Evolutionary conservation across 2,888 invertebrate species (phyloP).

Genomic region (Elgonia sp.): DNA sequence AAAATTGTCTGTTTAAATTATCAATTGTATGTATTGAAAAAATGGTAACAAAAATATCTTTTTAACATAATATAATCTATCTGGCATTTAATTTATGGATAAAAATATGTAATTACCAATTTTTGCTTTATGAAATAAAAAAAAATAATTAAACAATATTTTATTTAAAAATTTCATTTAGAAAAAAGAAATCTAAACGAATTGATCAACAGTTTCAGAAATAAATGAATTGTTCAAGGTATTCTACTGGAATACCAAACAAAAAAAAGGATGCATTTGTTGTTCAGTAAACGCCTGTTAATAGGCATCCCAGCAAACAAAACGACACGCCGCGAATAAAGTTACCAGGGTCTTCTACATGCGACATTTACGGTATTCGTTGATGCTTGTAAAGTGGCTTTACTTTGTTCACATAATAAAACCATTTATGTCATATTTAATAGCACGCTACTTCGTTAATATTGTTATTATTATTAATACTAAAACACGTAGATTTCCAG

Average conservation of each 20-base stretch:
- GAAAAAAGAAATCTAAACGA: not conserved
- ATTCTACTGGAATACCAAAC: not conserved
- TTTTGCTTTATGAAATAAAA: no score
- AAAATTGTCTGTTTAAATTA: no score
- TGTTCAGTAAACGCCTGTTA: slow-evolving; percentile 14
- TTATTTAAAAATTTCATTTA: not conserved
- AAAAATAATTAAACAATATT: not conserved
- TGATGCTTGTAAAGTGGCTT: not conserved
- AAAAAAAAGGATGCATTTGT: not conserved
- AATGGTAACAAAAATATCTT: no score
- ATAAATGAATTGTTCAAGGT: not conserved
- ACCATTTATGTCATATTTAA: not conserved
- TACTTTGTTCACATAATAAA: slow-evolving; percentile 10
- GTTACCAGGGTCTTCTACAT: not conserved
- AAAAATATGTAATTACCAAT: no score
- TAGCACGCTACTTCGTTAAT: no score
- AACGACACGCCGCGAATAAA: slow-evolving; percentile 7
- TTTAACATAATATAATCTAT: no score
- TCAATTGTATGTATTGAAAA: no score
- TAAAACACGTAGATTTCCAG: no score
- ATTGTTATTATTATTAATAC: no score
- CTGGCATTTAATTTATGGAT: no score
- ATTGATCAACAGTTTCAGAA: not conserved
- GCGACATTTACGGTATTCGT: not conserved
- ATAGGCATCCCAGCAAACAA: slow-evolving; percentile 3